phyloP scores from a whole-genome alignment of 2,888 invertebrate genomes.

The Microctonus aethiopoides region DNA sequence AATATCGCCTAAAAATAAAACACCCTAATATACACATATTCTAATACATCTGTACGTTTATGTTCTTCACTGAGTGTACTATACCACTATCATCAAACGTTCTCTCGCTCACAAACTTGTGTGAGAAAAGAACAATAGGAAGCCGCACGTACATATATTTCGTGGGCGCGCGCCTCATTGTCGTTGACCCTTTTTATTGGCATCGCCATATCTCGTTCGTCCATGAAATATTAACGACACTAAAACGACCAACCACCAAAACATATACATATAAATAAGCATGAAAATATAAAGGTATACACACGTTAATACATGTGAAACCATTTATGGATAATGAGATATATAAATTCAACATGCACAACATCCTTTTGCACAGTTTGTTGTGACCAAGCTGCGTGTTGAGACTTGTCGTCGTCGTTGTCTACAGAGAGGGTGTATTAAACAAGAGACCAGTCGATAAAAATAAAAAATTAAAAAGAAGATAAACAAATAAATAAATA shows the following conservation, averaged over 20 bases:
- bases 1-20: too few species aligned
- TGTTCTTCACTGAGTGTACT: too few species aligned
- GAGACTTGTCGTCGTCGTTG: slow-evolving; percentile 19
- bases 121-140: slow-evolving; percentile 56
- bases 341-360: slow-evolving; percentile 10
- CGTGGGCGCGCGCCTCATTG: slow-evolving; percentile 44
- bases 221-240: slow-evolving; percentile 44
- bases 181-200: slow-evolving; percentile 58
- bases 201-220: slow-evolving; percentile 49
- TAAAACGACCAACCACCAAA: background rate
- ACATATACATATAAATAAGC: background rate
- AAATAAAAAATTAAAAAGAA: slow-evolving; percentile 19
- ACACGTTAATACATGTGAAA: slow-evolving; percentile 10
- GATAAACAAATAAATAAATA: background rate
- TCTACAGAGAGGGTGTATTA: too few species aligned
- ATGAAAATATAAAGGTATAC: slow-evolving; percentile 6
- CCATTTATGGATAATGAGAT: slow-evolving; percentile 28
- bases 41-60: too few species aligned
- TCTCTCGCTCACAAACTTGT: background rate
- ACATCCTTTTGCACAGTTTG: slow-evolving; percentile 10
- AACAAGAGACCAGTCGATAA: slow-evolving; percentile 28
- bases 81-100: background rate
- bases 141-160: slow-evolving; percentile 37
- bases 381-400: slow-evolving; percentile 17
- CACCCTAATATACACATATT: too few species aligned